A percentile compares a stretch with the other conserved stretches of the same genome.
Conservation (phyloP, 1,140 invertebrate genomes). For the Mercenaria mercenaria region DNA sequence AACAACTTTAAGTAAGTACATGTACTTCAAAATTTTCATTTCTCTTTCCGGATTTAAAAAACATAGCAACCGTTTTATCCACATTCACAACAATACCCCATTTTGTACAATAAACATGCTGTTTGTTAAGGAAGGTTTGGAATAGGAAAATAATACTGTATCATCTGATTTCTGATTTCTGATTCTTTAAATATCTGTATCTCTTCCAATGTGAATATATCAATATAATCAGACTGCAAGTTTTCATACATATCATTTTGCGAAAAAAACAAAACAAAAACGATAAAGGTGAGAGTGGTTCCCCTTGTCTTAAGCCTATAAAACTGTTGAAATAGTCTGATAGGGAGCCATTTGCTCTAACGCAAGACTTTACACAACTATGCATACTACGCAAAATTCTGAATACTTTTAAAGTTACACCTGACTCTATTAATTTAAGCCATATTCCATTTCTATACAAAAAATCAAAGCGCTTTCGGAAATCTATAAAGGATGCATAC, state of each 20-base stretch:
- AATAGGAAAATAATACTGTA: background rate
- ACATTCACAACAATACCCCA: background rate
- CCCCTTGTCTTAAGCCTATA: background rate
- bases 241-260: background rate
- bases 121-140: background rate
- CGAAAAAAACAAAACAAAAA: constrained; percentile 42
- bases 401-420: background rate
- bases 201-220: background rate
- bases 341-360: too few relatives aligned
- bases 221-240: background rate
- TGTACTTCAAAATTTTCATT: background rate
- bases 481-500: constrained; percentile 8
- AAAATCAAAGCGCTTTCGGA: background rate
- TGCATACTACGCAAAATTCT: constrained; percentile 27
- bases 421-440: background rate
- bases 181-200: too few relatives aligned
- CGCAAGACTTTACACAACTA: background rate
- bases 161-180: too few relatives aligned
- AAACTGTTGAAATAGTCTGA: background rate
- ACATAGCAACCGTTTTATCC: background rate
- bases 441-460: background rate
- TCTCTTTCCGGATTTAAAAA: constrained; percentile 1
- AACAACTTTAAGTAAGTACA: background rate
- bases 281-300: constrained; percentile 20
- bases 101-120: background rate